Evolutionary conservation across 2,888 invertebrate species (phyloP).

Genomic region (Octodonta nipae): DNA sequence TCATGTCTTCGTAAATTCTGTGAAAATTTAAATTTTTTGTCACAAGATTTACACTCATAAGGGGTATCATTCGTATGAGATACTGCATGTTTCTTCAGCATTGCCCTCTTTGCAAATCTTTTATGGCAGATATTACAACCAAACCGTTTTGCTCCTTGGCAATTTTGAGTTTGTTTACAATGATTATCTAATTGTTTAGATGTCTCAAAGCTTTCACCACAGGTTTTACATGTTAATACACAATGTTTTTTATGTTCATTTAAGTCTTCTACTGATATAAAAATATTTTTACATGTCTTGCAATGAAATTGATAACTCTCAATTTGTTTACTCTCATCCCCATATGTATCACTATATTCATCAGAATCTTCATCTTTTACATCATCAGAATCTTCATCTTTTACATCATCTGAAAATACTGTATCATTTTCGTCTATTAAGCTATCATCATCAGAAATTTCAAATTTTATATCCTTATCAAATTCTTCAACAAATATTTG

Average conservation of each 20-base stretch:
- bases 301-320: no score
- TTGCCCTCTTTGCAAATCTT: conserved; percentile 8
- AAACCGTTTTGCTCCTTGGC: conserved; percentile 6
- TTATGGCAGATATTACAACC: conserved; percentile 11
- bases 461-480: no score
- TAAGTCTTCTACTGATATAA: no score
- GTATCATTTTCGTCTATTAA: neutral
- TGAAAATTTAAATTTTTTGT: conserved; percentile 11
- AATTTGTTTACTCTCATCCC: no score
- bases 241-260: no score
- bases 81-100: conserved; percentile 10
- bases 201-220: no score
- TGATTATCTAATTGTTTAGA: no score
- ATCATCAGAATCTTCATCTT: conserved; percentile 1
- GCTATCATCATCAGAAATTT: no score
- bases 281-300: no score
- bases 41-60: conserved; percentile 13
- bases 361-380: conserved; percentile 1
- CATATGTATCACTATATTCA: no score
- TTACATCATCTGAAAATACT: neutral
- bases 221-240: no score
- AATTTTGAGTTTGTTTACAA: conserved; percentile 5
- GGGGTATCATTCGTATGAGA: conserved; percentile 11
- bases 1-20: conserved; percentile 13
- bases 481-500: no score